These are phyloP conservation scores for Edolisoma coerulescens DNA, from an alignment of 2,113 vertebrate species.

Conservation along the genomic window DNA sequence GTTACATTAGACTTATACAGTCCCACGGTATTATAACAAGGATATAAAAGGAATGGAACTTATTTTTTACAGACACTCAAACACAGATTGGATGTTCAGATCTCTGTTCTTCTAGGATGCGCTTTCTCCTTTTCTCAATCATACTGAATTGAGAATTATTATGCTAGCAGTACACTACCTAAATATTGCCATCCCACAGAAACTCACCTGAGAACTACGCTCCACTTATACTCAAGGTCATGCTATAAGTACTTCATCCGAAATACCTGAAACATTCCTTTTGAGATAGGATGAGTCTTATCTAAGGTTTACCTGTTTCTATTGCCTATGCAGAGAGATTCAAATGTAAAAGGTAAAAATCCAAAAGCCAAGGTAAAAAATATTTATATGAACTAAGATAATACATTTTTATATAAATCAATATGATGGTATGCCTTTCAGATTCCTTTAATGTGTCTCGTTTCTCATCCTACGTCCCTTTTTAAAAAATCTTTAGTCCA, in stretches of 20 bases:
- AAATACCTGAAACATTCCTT: background rate
- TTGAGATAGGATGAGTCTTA: background rate
- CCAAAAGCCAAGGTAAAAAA: background rate
- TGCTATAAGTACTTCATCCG: background rate
- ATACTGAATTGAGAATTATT: background rate
- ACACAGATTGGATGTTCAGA: background rate
- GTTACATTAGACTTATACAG: background rate
- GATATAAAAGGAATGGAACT: background rate
- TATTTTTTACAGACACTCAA: background rate
- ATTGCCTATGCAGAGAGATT: background rate
- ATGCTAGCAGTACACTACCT: background rate
- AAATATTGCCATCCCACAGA: background rate
- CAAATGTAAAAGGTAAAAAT: background rate
- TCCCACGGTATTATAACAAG: background rate
- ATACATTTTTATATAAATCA: background rate
- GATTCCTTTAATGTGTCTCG: background rate
- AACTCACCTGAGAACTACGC: background rate
- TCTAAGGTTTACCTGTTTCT: background rate
- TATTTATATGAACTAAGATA: background rate
- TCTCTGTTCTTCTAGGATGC: background rate
- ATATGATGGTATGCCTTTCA: background rate
- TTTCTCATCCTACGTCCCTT: rapidly evolving
- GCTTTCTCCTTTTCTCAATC: background rate
- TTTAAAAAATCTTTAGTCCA: background rate
- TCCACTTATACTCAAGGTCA: background rate